Evolutionary conservation across 2,888 invertebrate genomes (phyloP).

Genomic region (Papilio demoleus): DNA sequence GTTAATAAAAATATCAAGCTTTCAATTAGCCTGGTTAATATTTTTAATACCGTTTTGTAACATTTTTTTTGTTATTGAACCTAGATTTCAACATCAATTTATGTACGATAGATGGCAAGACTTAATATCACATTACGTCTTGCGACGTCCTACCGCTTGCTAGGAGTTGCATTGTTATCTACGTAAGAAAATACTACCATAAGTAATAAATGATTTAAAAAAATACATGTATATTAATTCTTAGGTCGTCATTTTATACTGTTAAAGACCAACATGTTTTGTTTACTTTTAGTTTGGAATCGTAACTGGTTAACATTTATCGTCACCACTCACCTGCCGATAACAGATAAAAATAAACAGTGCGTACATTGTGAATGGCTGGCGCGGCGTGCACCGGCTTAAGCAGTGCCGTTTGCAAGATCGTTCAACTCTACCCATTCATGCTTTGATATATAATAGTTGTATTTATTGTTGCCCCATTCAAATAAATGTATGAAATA

Average conservation of each 20-base stretch:
- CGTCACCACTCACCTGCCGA: background rate
- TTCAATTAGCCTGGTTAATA: background rate
- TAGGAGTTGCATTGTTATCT: background rate
- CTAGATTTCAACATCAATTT: background rate
- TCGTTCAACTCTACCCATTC: slow-evolving; percentile 17
- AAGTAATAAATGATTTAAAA: no score
- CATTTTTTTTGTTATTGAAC: background rate
- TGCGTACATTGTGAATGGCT: slow-evolving; percentile 16
- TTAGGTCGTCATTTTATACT: no score
- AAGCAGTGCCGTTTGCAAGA: slow-evolving; percentile 8
- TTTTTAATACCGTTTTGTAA: background rate
- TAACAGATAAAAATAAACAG: slow-evolving; percentile 15
- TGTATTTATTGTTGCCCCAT: background rate
- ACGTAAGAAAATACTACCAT: background rate
- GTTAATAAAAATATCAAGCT: slow-evolving; percentile 13
- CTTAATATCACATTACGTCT: background rate
- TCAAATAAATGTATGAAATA: background rate
- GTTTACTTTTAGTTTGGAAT: background rate
- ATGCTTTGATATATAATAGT: slow-evolving; percentile 1
- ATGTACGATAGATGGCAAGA: background rate
- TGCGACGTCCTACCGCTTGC: background rate
- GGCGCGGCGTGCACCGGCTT: slow-evolving; percentile 5
- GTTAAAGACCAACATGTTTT: background rate
- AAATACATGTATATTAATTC: no score
- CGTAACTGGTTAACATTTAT: background rate